phyloP scores from a whole-genome alignment of 2,113 vertebrate genomes.

The Helogale parvula region DNA sequence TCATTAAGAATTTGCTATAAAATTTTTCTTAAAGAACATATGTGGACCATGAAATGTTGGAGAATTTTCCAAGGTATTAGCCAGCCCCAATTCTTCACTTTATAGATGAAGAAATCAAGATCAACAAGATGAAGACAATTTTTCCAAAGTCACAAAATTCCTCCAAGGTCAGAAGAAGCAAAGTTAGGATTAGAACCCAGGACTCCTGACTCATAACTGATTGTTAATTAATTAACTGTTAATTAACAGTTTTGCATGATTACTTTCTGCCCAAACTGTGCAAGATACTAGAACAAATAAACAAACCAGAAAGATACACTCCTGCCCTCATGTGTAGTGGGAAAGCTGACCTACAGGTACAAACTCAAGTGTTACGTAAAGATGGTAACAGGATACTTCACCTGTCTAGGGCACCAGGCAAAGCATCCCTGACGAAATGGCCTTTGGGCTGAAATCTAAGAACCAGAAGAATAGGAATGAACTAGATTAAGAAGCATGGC shows the following conservation, averaged over 20 bases:
- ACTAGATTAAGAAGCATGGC: not conserved
- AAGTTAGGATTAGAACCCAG: not conserved
- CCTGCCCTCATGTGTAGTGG: not conserved
- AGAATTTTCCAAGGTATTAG: not conserved
- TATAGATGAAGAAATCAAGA: constrained; percentile 33
- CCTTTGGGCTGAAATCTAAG: not conserved
- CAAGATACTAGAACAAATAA: not conserved
- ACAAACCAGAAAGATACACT: not conserved
- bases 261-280: not conserved
- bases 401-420: not conserved
- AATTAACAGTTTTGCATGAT: not conserved
- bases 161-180: not conserved
- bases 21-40: constrained; percentile 35
- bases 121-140: not conserved
- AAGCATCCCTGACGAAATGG: not conserved
- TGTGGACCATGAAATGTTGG: not conserved
- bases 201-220: not conserved
- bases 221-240: not conserved
- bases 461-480: not conserved
- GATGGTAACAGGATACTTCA: not conserved
- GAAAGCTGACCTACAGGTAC: not conserved
- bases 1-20: not conserved
- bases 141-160: not conserved
- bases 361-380: not conserved
- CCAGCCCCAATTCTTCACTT: not conserved